Evolutionary conservation across 2,113 vertebrate species (phyloP), one percentile per base, ranked within the genome.

Genomic region (Globicephala melas): DNA sequence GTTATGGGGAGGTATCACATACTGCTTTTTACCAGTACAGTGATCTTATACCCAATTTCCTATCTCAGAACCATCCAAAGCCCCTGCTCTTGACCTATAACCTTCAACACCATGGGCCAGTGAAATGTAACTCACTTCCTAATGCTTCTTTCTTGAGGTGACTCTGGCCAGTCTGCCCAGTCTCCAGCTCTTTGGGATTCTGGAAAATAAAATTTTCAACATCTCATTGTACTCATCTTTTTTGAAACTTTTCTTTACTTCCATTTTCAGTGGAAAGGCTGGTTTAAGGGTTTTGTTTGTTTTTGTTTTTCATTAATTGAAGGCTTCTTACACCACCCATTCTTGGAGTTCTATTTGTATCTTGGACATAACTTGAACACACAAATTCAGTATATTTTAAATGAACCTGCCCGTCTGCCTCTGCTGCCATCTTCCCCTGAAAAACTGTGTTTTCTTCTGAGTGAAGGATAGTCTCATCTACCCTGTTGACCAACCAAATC

Each of bases 381-480:
- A 47, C n/a, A 83, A 77, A 96, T 83, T 94, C 55, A 87, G 6
- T 67, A 88, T 63, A 33, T 89, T 85, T 94, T 58, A 92, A 84
- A 77, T 79, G n/a, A 81, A 81, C 33, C 31, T 62, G 20, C 20
- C 41, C 70, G 44, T 94, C 28, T 89, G 44, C 25, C 18, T 81
- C 63, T 33, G 60, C n/a, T 86, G 26, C 62, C 67, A 44, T 70
- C 23, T 85, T 12, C 17, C 18, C 62, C 14, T 50, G 5, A 50
- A 87, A 95, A 73, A 68, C 38, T 44, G 28, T 50, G 62, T 8
- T 63, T 88, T 44, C 36, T 90, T 71, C 38, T 89, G 41, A 81
- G 28, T 79, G 67, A 97, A 70, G 21, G 23, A 18, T 6, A 31
- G 12, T 21, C 15, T 50, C 21, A 63, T 83, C 25, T 17, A 47